phyloP scores from a whole-genome alignment of 2,113 vertebrate species.

The Mola mola region DNA sequence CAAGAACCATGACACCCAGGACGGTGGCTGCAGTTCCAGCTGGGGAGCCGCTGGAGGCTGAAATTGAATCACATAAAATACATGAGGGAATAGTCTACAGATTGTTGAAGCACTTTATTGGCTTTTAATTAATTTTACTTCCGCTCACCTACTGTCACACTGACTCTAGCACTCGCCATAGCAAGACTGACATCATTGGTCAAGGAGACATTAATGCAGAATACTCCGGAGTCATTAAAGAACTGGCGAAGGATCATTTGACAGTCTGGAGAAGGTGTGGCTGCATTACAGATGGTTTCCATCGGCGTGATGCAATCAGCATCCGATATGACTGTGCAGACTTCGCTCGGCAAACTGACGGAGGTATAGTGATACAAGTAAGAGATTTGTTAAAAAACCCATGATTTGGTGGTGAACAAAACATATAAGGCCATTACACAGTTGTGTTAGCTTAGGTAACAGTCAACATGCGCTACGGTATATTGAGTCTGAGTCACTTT shows the following conservation, averaged over 20 bases:
- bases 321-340: conserved; percentile 90
- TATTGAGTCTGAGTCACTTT: too few species aligned
- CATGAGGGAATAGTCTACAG: background rate
- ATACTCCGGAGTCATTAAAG: conserved; percentile 89
- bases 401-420: too few species aligned
- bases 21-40: conserved; percentile 76
- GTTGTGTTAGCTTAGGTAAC: too few species aligned
- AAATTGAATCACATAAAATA: conserved; percentile 19
- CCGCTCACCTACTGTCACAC: conserved; percentile 80
- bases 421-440: too few species aligned
- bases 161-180: conserved; percentile 86
- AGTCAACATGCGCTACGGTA: too few species aligned
- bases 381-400: too few species aligned
- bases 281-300: conserved; percentile 82
- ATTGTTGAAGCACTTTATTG: background rate
- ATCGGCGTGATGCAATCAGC: conserved; percentile 86
- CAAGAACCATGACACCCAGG: conserved; percentile 81
- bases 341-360: conserved; percentile 87
- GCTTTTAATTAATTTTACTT: background rate
- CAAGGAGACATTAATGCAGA: conserved; percentile 93
- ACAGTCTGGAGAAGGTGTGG: conserved; percentile 85
- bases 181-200: conserved; percentile 90
- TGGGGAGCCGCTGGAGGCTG: conserved; percentile 73
- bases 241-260: conserved; percentile 89
- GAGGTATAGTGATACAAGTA: conserved; percentile 5